Evolutionary conservation across 2,888 invertebrate species (phyloP).

Genomic region (Drosophila algonquin): DNA sequence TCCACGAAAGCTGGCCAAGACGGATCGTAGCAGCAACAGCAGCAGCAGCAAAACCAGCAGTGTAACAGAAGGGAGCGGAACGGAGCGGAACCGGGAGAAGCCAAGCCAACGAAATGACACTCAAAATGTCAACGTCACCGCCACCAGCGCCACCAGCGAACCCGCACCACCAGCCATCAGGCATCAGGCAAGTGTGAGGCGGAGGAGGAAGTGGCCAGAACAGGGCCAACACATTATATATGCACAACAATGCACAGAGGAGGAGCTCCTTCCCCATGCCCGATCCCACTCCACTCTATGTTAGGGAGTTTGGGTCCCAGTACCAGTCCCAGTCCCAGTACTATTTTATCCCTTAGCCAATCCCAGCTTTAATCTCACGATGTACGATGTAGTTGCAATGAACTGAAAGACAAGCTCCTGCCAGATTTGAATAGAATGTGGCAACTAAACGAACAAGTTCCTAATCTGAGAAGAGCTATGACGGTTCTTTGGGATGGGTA

Average conservation of each 20-base stretch:
- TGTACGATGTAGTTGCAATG: too few species aligned
- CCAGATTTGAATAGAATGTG: too few species aligned
- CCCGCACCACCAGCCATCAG: neutral
- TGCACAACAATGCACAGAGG: constrained; percentile 35
- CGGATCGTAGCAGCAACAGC: constrained; percentile 6
- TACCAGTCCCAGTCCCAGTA: neutral
- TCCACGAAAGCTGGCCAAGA: constrained; percentile 2
- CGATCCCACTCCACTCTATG: too few species aligned
- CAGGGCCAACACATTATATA: constrained; percentile 26
- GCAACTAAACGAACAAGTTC: too few species aligned
- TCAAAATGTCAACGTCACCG: constrained; percentile 74
- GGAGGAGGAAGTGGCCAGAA: constrained; percentile 11
- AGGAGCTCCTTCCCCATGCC: neutral
- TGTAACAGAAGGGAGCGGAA: neutral
- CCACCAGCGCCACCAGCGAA: constrained; percentile 8
- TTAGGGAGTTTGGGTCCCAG: neutral
- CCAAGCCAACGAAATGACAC: constrained; percentile 57
- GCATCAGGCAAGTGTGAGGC: neutral
- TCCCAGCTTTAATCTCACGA: neutral
- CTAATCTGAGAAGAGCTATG: too few species aligned
- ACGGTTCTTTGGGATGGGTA: too few species aligned
- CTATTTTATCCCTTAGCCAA: constrained; percentile 7
- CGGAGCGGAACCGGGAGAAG: neutral
- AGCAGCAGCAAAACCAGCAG: neutral
- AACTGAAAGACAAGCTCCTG: too few species aligned